These are phyloP conservation scores for Rhamnusium bicolor DNA, from an alignment of 2,888 invertebrate genomes.

Conservation along the genomic window DNA sequence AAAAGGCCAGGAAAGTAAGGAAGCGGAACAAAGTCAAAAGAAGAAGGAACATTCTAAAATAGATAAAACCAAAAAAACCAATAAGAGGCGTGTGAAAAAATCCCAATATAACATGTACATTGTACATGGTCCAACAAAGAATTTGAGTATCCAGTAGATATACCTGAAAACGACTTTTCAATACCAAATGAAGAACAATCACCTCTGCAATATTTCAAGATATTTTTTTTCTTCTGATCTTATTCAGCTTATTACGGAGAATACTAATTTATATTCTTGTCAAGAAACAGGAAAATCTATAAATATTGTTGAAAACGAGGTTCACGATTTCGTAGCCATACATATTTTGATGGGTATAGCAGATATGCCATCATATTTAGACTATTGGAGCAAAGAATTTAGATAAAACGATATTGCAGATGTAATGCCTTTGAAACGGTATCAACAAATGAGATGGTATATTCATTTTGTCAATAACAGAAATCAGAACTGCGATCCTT, in stretches of 20 bases:
- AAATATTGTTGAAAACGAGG: conserved; percentile 26
- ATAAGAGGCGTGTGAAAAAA: conserved; percentile 24
- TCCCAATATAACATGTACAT: conserved; percentile 30
- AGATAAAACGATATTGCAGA: conserved; percentile 40
- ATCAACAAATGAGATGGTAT: conserved; percentile 45
- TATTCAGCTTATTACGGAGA: conserved; percentile 35
- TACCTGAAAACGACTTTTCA: conserved; percentile 35
- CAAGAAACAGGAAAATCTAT: conserved; percentile 34
- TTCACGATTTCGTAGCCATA: conserved; percentile 31
- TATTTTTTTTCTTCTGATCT: conserved; percentile 29
- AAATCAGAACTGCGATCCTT: conserved; percentile 34
- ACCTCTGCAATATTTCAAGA: conserved; percentile 34
- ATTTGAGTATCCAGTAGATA: conserved; percentile 38
- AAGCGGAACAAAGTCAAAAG: conserved; percentile 16
- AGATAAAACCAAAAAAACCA: conserved; percentile 22
- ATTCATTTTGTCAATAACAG: conserved; percentile 44
- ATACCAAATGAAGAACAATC: conserved; percentile 36
- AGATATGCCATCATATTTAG: conserved; percentile 21
- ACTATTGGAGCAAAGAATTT: conserved; percentile 40
- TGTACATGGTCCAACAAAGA: conserved; percentile 29
- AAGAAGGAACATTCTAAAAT: conserved; percentile 11
- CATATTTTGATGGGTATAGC: conserved; percentile 36
- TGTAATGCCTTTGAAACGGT: conserved; percentile 49
- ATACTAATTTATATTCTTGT: conserved; percentile 28
- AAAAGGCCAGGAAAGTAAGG: conserved; percentile 24